Percentiles rank a stretch among this genome's conserved stretches.
Evolutionary conservation across 2,888 invertebrate species (phyloP).

Genomic region (Pollenia angustigena): DNA sequence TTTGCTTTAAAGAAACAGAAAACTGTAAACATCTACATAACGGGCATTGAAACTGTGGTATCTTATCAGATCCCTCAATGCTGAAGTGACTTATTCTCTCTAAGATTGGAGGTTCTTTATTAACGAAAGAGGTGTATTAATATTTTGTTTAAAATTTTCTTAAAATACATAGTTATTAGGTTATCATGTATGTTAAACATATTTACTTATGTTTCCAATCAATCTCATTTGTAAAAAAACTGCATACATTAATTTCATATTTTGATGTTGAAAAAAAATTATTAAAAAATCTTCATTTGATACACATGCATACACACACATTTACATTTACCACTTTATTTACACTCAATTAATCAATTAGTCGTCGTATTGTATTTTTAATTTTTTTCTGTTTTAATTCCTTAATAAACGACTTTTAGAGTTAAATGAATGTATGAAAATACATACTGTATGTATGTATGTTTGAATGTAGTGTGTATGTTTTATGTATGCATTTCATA

Average conservation of each 20-base stretch:
- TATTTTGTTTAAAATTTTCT: background rate
- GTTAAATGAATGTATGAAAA: slow-evolving; percentile 20
- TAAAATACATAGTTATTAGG: background rate
- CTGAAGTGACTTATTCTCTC: too few relatives aligned
- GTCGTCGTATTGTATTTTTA: slow-evolving; percentile 37
- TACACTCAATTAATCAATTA: slow-evolving; percentile 60
- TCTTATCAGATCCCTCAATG: too few relatives aligned
- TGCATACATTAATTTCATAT: slow-evolving; percentile 13
- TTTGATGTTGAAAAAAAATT: slow-evolving; percentile 12
- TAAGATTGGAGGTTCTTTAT: too few relatives aligned
- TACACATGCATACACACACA: background rate
- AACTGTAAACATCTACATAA: too few relatives aligned
- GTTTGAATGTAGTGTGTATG: slow-evolving; percentile 40
- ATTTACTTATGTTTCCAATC: slow-evolving; percentile 45
- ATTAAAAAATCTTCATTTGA: background rate
- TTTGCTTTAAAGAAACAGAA: too few relatives aligned
- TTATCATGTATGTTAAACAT: slow-evolving; percentile 6
- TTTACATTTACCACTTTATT: slow-evolving; percentile 16
- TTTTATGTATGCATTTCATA: slow-evolving; percentile 1
- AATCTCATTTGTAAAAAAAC: slow-evolving; percentile 13
- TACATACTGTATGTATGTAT: slow-evolving; percentile 11
- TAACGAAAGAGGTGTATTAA: too few relatives aligned
- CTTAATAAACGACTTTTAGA: slow-evolving; percentile 22
- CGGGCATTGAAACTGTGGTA: too few relatives aligned
- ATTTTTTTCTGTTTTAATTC: slow-evolving; percentile 26